These are phyloP conservation scores for Pinctada fucata DNA, from an alignment of 2,888 invertebrate genomes.

Conservation along the genomic window DNA sequence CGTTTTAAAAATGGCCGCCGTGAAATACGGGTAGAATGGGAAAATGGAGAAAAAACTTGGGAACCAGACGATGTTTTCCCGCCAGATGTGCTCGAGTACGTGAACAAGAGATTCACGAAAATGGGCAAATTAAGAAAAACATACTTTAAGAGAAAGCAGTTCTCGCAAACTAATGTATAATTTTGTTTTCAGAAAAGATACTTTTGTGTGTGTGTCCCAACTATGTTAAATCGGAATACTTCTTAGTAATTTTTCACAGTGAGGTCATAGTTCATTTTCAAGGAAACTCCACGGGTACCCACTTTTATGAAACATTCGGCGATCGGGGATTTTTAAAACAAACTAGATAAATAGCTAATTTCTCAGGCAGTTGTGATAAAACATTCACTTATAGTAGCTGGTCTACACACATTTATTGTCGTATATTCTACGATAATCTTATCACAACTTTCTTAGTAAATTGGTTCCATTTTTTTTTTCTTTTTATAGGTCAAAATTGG, in stretches of 20 bases:
- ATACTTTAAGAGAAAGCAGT: conserved; percentile 11
- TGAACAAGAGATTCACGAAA: conserved; percentile 5
- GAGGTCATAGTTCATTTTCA: neutral
- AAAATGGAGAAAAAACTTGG: conserved; percentile 18
- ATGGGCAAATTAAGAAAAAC: conserved; percentile 3
- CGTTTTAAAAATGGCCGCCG: conserved; percentile 31
- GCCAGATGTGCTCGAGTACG: neutral
- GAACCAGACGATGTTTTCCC: conserved; percentile 21
- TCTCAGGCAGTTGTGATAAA: neutral
- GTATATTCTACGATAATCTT: neutral
- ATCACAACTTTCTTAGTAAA: conserved; percentile 16
- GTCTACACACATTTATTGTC: neutral
- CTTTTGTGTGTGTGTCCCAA: neutral
- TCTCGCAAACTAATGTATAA: conserved; percentile 13
- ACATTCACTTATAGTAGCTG: neutral
- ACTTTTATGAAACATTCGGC: neutral
- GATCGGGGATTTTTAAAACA: neutral
- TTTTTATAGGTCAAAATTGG: conserved; percentile 7
- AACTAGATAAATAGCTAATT: neutral
- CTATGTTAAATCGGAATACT: too few relatives aligned
- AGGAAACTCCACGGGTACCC: neutral
- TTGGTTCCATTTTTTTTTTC: neutral
- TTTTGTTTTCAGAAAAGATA: neutral
- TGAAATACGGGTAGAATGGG: conserved; percentile 20
- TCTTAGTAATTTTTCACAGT: neutral